Percentiles rank a stretch among this genome's conserved stretches.
phyloP scores from a whole-genome alignment of 2,888 invertebrate species.

The Cheilosia urbana region DNA sequence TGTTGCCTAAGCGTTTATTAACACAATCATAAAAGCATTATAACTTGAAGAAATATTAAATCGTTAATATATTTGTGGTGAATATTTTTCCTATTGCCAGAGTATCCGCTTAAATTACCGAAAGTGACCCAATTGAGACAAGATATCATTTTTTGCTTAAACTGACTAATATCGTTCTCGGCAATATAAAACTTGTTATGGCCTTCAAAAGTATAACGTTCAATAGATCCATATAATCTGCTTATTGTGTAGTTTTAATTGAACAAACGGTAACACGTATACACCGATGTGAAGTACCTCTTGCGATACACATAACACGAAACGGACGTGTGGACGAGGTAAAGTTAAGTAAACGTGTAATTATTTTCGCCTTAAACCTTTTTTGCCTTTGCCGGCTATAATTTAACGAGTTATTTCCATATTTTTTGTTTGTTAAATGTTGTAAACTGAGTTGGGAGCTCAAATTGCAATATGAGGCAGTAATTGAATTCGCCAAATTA shows the following conservation, averaged over 20 bases:
- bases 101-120: not conserved
- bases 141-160: constrained; percentile 1
- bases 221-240: constrained; percentile 1
- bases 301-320: not conserved
- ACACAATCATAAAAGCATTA: too few species aligned
- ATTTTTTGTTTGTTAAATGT: not conserved
- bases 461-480: too few species aligned
- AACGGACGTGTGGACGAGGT: not conserved
- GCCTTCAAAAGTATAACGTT: constrained; percentile 17
- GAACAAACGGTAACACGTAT: constrained; percentile 13
- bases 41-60: too few species aligned
- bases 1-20: too few species aligned
- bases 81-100: not conserved
- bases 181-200: constrained; percentile 9
- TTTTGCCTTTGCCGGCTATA: not conserved
- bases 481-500: too few species aligned
- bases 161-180: not conserved
- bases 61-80: not conserved
- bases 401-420: not conserved
- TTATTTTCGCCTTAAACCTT: constrained; percentile 2
- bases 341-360: constrained; percentile 3
- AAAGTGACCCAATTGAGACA: not conserved
- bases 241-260: constrained; percentile 18
- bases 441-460: too few species aligned
- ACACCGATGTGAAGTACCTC: not conserved